Conservation (phyloP, 2,113 vertebrate species). For the Chlamydotis undulata region DNA sequence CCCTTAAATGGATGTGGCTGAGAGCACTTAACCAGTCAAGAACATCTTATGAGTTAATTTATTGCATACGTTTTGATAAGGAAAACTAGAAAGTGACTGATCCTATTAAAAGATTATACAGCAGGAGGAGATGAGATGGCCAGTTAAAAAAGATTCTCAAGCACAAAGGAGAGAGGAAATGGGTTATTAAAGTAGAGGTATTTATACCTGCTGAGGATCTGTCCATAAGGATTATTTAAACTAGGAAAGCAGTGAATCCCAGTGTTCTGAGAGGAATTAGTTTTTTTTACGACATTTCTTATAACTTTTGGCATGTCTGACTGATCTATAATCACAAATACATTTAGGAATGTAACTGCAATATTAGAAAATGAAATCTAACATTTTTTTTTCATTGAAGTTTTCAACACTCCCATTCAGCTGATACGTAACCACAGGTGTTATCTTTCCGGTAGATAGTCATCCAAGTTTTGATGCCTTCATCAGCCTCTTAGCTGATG, state of each 20-base stretch:
- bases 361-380: background rate
- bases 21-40: background rate
- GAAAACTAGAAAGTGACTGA: background rate
- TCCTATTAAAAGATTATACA: constrained; percentile 45
- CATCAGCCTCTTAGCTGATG: background rate
- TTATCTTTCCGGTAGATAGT: background rate
- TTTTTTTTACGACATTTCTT: background rate
- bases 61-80: background rate
- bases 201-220: constrained; percentile 26
- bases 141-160: constrained; percentile 17
- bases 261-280: background rate
- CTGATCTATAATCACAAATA: background rate
- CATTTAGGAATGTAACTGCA: background rate
- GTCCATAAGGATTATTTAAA: constrained; percentile 12
- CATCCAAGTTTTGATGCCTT: background rate
- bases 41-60: background rate
- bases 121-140: background rate
- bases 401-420: background rate
- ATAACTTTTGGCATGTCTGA: background rate
- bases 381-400: background rate
- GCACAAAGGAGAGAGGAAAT: constrained; percentile 1
- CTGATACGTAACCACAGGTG: background rate
- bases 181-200: background rate
- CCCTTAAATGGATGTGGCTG: background rate
- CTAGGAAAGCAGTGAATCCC: background rate